Evolutionary conservation across 2,797 vertebrate genomes (phyloP).

Genomic region (Sebastolobus altivelis): DNA sequence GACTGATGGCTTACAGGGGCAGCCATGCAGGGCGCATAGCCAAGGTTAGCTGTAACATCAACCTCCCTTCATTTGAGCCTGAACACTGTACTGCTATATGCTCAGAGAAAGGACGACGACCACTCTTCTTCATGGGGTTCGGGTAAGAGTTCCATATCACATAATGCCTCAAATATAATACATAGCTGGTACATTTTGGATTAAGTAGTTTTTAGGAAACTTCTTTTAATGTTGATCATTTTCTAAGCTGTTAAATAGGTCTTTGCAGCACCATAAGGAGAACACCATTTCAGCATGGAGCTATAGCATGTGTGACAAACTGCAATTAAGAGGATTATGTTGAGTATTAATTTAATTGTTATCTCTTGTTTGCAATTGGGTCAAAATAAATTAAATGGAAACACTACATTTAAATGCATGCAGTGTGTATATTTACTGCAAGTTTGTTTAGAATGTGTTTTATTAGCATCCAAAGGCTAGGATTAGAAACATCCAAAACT

Average conservation of each 20-base stretch:
- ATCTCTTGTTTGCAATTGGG: conserved; percentile 1
- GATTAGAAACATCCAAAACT: neutral
- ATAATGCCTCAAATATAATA: conserved; percentile 37
- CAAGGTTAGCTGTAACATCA: conserved; percentile 79
- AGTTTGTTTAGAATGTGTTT: neutral
- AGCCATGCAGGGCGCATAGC: conserved; percentile 71
- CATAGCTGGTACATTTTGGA: conserved; percentile 19
- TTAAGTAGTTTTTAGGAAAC: neutral
- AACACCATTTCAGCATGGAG: neutral
- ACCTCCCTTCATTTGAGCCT: conserved; percentile 70
- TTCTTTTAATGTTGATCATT: conserved; percentile 9
- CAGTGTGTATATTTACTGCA: neutral
- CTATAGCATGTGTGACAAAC: conserved; percentile 27
- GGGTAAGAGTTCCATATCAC: conserved; percentile 23
- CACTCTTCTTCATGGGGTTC: neutral
- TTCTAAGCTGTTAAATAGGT: conserved; percentile 24
- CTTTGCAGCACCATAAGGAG: neutral
- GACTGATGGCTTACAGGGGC: conserved; percentile 79
- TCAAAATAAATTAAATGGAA: conserved; percentile 10
- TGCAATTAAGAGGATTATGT: conserved; percentile 35
- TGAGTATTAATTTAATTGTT: conserved; percentile 11
- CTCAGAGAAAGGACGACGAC: conserved; percentile 9
- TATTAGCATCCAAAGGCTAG: neutral
- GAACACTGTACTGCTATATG: conserved; percentile 35
- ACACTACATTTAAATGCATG: neutral